Percentiles rank a stretch among this genome's conserved stretches.
Evolutionary conservation across 2,113 vertebrate genomes (phyloP).

Genomic region (Lophura nycthemera): DNA sequence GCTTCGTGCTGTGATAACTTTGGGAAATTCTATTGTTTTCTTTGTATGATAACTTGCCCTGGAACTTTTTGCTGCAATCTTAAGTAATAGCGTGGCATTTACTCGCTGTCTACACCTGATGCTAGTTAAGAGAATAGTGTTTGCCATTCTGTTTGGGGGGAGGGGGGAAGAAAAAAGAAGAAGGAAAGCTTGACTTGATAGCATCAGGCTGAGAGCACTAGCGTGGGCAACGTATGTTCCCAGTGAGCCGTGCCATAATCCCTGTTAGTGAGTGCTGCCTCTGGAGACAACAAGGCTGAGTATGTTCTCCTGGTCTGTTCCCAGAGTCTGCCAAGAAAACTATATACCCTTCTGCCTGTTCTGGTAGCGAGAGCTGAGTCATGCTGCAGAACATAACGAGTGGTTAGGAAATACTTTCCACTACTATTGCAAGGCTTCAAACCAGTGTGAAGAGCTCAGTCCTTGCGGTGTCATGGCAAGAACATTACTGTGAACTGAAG

Average conservation of each 20-base stretch:
- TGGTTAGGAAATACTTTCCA: neutral
- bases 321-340: neutral
- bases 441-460: neutral
- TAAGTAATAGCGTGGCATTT: neutral
- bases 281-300: neutral
- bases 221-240: accelerated
- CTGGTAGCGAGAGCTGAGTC: neutral
- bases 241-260: neutral
- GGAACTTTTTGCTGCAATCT: neutral
- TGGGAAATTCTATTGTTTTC: neutral
- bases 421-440: neutral
- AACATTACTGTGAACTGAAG: accelerated
- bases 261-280: neutral
- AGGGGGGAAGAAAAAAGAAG: neutral
- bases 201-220: neutral
- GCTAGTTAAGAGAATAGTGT: neutral
- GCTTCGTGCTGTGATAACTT: neutral
- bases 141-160: neutral
- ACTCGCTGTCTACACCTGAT: neutral
- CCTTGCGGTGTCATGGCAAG: neutral
- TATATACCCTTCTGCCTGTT: neutral
- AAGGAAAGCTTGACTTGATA: neutral
- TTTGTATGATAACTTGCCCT: neutral
- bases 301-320: neutral
- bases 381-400: neutral